Evolutionary conservation across 1,140 invertebrate species (phyloP), one percentile per base, ranked within the genome.

Genomic region (Listronotus bonariensis): DNA sequence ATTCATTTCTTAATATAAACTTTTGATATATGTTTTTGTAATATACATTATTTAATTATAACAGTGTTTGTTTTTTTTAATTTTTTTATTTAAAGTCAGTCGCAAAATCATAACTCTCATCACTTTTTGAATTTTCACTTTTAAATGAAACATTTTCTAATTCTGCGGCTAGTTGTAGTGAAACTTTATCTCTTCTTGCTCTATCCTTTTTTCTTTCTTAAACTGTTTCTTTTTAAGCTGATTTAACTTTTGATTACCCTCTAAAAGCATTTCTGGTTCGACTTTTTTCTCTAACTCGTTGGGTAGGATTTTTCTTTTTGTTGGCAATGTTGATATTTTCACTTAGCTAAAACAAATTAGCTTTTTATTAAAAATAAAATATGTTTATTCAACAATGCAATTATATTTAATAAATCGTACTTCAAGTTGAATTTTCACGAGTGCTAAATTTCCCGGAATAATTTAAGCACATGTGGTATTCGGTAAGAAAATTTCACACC

Each of bases 161-260:
- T 41, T 71, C 70, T 41, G 54, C 54, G 9, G 75, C 66, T 12
- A 77, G 51, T 46, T 77, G 70, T 38, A 59, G 51, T 6, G 76
- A 69, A 6, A 76, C 68, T 65, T 73, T 74, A 31, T 76, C 76
- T 15, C 64, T 69, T 32, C 76, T 61, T 36, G 68, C 72, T 12
- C 62, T 54, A 12, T 74, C 17, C 49, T 78, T 79, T 57, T 77
- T 26, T 76, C 69, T 45, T 79, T 77, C 56, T 79, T 79, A 63
- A 79, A 79, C 61, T 79, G 72, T 12, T 57, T 58, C 74, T 93
- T 94, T 49, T 85, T 87, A 3, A 87, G 67, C 80, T 90, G 89
- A 78, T 93, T 93, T 11, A 89, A 76, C 74, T 83, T 81, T 43
- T 82, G 81, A 77, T 88, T 89, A 55, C 89, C 88, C 75, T 89